Evolutionary conservation across 2,113 vertebrate species (phyloP).

Genomic region (Cephalopholis sonnerati): DNA sequence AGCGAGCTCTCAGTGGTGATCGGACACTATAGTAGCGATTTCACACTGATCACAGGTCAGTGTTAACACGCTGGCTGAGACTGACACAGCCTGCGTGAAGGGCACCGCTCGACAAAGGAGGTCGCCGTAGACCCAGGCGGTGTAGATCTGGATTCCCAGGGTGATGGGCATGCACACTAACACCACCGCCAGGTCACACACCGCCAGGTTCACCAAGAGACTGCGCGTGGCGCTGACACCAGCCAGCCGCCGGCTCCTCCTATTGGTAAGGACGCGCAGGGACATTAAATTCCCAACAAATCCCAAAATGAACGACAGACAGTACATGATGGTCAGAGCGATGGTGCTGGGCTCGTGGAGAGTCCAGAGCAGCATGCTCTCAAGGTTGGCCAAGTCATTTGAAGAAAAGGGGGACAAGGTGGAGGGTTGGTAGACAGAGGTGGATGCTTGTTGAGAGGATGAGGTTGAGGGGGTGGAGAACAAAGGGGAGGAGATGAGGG

Average conservation of each 20-base stretch:
- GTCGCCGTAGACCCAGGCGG: conserved; percentile 93
- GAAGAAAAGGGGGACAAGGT: conserved; percentile 69
- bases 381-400: conserved; percentile 83
- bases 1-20: conserved; percentile 89
- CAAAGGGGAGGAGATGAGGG: conserved; percentile 37
- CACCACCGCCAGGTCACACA: conserved; percentile 94
- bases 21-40: conserved; percentile 92
- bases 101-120: conserved; percentile 91
- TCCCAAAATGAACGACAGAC: conserved; percentile 90
- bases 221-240: conserved; percentile 90
- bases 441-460: conserved; percentile 22
- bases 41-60: conserved; percentile 93
- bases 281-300: conserved; percentile 91
- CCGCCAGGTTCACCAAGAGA: conserved; percentile 91
- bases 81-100: conserved; percentile 92
- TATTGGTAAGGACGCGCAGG: conserved; percentile 88
- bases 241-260: conserved; percentile 81
- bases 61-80: conserved; percentile 92
- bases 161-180: conserved; percentile 95
- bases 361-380: conserved; percentile 89
- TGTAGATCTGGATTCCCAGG: conserved; percentile 91
- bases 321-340: conserved; percentile 89
- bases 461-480: conserved; percentile 37
- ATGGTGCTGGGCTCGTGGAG: conserved; percentile 90
- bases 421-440: background rate